Evolutionary conservation across 2,888 invertebrate species (phyloP).

Genomic region (Cosmorhoe ocellata): DNA sequence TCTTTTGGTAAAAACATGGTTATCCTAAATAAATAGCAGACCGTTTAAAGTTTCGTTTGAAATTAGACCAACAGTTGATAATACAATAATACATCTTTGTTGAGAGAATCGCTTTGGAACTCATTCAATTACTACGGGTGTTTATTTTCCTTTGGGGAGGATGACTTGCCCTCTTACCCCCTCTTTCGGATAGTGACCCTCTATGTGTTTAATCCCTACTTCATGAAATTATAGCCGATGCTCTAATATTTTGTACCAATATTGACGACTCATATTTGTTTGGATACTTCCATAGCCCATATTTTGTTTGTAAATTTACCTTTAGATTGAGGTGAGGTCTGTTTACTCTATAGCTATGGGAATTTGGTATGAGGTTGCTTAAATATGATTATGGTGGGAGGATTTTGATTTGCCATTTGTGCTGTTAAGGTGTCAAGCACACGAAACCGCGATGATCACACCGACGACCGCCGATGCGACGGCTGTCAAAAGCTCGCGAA

Average conservation of each 20-base stretch:
- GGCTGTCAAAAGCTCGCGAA: no score
- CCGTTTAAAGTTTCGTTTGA: conserved; percentile 16
- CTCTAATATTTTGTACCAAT: conserved; percentile 29
- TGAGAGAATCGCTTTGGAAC: conserved; percentile 33
- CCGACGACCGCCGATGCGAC: no score
- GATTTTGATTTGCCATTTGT: no score
- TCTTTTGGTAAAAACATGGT: neutral
- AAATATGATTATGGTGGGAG: no score
- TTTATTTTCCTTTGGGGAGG: conserved; percentile 34
- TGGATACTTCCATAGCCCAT: conserved; percentile 7
- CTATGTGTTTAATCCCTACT: conserved; percentile 34
- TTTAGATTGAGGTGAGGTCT: conserved; percentile 5
- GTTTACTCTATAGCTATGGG: neutral
- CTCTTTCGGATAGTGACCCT: conserved; percentile 29
- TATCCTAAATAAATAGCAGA: neutral
- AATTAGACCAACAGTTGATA: conserved; percentile 30
- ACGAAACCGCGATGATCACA: no score
- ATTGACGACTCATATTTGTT: conserved; percentile 17
- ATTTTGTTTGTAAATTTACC: conserved; percentile 8
- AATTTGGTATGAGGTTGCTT: no score
- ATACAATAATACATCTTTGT: conserved; percentile 36
- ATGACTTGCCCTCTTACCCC: conserved; percentile 4
- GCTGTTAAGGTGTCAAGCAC: no score
- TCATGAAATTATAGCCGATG: conserved; percentile 29
- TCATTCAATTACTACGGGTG: conserved; percentile 37